phyloP scores from a whole-genome alignment of 2,888 invertebrate genomes.

The Aphidius colemani region DNA sequence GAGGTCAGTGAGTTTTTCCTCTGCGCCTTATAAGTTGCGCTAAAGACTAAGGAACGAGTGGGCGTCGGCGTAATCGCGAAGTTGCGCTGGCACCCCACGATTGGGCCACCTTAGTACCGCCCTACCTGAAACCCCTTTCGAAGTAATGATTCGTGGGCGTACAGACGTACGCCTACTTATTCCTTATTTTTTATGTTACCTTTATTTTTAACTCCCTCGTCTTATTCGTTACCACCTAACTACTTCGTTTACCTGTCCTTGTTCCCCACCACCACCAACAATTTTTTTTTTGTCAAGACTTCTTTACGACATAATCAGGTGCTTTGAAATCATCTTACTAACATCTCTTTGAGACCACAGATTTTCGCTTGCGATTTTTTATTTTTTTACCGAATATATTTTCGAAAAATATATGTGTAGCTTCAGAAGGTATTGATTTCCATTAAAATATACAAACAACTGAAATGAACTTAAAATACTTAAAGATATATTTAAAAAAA shows the following conservation, averaged over 20 bases:
- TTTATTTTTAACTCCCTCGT: constrained; percentile 33
- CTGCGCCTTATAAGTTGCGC: constrained; percentile 50
- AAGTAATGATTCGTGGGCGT: constrained; percentile 49
- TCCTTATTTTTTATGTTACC: constrained; percentile 31
- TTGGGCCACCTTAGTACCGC: constrained; percentile 53
- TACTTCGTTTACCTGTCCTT: too few species aligned
- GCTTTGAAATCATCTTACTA: constrained; percentile 27
- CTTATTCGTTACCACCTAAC: constrained; percentile 34
- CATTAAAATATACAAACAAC: too few species aligned
- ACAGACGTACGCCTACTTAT: constrained; percentile 51
- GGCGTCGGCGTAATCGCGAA: constrained; percentile 20
- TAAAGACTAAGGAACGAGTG: constrained; percentile 29
- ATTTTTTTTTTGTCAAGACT: constrained; percentile 30
- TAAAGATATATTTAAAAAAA: too few species aligned
- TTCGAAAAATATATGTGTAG: too few species aligned
- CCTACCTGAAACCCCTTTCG: constrained; percentile 54
- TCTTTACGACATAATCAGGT: constrained; percentile 26
- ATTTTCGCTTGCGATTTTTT: too few species aligned
- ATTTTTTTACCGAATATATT: too few species aligned
- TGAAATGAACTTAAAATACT: too few species aligned
- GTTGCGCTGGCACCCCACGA: constrained; percentile 47
- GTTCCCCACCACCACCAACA: too few species aligned
- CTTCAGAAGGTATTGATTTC: too few species aligned
- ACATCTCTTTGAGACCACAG: neutral
- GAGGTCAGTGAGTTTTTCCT: constrained; percentile 58